Percentiles rank a stretch among this genome's conserved stretches.
Evolutionary conservation across 2,113 vertebrate genomes (phyloP).

Genomic region (Piprites chloris): DNA sequence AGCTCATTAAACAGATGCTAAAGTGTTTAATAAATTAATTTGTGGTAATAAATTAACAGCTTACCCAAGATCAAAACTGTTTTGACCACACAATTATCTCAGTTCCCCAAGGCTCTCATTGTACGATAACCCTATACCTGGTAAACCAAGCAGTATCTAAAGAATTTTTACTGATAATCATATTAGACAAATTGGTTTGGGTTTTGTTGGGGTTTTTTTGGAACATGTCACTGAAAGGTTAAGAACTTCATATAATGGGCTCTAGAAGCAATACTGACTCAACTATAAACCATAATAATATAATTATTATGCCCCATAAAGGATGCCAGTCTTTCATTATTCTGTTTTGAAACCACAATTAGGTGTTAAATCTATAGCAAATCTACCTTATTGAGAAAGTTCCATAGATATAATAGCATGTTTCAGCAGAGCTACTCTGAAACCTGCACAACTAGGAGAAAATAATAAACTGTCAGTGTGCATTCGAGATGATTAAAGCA

Average conservation of each 20-base stretch:
- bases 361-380: neutral
- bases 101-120: neutral
- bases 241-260: neutral
- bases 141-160: neutral
- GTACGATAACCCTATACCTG: neutral
- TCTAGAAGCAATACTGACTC: neutral
- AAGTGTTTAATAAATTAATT: constrained; percentile 26
- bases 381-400: neutral
- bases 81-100: constrained; percentile 31
- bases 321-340: neutral
- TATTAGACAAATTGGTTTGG: neutral
- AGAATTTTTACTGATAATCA: constrained; percentile 5
- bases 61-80: constrained; percentile 31
- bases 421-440: neutral
- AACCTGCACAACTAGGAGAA: neutral
- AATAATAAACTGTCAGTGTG: neutral
- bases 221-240: neutral
- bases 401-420: neutral
- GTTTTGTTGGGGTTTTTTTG: neutral
- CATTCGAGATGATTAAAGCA: neutral
- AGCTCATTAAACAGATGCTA: constrained; percentile 48
- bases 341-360: neutral
- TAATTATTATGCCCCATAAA: neutral
- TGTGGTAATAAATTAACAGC: constrained; percentile 24
- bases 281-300: neutral